Conservation (phyloP, 2,113 vertebrate genomes). For the Chaenogobius annularis region DNA sequence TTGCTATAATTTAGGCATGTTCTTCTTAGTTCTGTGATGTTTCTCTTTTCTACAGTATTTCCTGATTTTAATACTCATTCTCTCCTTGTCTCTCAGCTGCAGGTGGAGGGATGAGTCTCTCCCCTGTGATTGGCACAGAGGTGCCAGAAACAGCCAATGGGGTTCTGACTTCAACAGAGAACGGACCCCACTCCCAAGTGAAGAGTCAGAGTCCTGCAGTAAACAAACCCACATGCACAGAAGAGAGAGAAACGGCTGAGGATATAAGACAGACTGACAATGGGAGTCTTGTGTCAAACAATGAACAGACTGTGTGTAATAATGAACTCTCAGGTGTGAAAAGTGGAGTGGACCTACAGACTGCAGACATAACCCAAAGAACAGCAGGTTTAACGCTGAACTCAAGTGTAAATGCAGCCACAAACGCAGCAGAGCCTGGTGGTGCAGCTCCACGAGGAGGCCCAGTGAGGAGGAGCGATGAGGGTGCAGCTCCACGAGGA, state of each 20-base stretch:
- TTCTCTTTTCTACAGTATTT: too few species aligned
- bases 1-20: too few species aligned
- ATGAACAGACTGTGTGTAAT: neutral
- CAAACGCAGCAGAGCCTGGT: conserved; percentile 14
- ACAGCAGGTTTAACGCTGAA: conserved; percentile 34
- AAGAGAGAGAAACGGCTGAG: conserved; percentile 19
- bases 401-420: conserved; percentile 27
- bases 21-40: too few species aligned
- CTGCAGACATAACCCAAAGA: conserved; percentile 17
- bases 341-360: conserved; percentile 32
- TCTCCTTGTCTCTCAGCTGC: conserved; percentile 42
- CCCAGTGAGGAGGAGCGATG: conserved; percentile 5
- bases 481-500: conserved; percentile 33
- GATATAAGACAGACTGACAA: conserved; percentile 40
- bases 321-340: conserved; percentile 21
- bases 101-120: conserved; percentile 81
- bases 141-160: conserved; percentile 75
- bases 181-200: conserved; percentile 44
- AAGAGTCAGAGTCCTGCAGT: conserved; percentile 41
- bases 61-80: neutral
- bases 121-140: conserved; percentile 74
- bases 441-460: conserved; percentile 31
- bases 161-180: conserved; percentile 53
- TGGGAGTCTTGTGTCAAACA: conserved; percentile 24
- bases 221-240: conserved; percentile 42